phyloP scores from a whole-genome alignment of 2,113 vertebrate genomes.

The Pheucticus melanocephalus region DNA sequence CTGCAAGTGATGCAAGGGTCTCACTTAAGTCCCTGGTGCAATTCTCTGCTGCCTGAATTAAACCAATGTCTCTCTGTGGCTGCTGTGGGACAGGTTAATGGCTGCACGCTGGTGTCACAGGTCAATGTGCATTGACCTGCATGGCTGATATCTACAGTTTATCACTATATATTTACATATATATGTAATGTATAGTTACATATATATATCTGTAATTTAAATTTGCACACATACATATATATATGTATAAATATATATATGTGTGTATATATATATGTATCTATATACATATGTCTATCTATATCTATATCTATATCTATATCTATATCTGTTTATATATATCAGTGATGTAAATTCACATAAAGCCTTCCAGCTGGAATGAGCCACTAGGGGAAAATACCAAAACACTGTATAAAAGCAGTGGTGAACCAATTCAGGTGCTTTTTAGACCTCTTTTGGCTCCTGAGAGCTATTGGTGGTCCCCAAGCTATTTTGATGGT shows the following conservation, averaged over 20 bases:
- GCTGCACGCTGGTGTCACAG: rapidly evolving
- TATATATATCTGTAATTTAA: background rate
- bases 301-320: background rate
- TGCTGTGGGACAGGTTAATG: background rate
- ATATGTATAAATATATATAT: background rate
- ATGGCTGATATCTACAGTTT: background rate
- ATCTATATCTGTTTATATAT: background rate
- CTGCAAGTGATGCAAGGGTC: rapidly evolving
- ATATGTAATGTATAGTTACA: background rate
- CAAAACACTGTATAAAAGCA: background rate
- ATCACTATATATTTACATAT: background rate
- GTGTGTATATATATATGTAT: background rate
- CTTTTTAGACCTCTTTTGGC: background rate
- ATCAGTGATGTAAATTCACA: background rate
- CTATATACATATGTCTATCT: no score
- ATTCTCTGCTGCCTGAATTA: background rate
- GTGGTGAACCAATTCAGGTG: background rate
- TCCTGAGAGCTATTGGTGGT: background rate
- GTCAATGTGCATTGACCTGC: background rate
- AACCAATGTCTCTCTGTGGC: rapidly evolving
- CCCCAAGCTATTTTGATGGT: background rate
- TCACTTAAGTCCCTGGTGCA: rapidly evolving
- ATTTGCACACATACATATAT: background rate
- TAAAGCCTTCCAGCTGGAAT: background rate
- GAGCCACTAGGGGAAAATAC: background rate